Percentiles rank a stretch among this genome's conserved stretches.
phyloP scores from a whole-genome alignment of 1,140 invertebrate genomes.

The Whitmania pigra region DNA sequence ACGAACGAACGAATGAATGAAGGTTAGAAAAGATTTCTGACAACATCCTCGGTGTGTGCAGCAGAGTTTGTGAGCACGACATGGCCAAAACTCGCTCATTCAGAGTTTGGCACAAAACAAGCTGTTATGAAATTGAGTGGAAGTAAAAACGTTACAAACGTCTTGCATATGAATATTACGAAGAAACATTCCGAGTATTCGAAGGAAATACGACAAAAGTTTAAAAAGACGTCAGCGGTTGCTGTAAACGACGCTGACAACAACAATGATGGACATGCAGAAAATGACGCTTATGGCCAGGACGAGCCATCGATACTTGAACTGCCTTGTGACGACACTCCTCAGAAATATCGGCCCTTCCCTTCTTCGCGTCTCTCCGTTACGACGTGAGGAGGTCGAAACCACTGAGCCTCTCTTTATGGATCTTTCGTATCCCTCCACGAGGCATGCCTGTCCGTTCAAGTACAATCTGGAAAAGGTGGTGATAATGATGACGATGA shows the following conservation, averaged over 20 bases:
- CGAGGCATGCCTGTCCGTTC: not conserved
- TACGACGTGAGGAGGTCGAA: not conserved
- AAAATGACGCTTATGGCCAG: conserved; percentile 11
- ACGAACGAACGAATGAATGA: conserved; percentile 1
- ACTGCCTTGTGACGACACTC: conserved; percentile 18
- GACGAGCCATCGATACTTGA: conserved; percentile 21
- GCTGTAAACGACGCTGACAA: conserved; percentile 22
- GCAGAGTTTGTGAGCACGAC: too few species aligned
- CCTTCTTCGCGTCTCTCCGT: not conserved
- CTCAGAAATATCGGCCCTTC: conserved; percentile 19
- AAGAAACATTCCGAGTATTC: too few species aligned
- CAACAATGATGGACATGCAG: conserved; percentile 24
- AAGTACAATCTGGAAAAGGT: not conserved
- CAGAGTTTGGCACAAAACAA: too few species aligned
- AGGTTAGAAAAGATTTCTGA: too few species aligned
- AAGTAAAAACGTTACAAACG: too few species aligned
- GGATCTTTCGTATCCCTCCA: not conserved
- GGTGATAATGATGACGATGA: not conserved
- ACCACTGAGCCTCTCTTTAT: not conserved
- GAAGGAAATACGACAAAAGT: too few species aligned
- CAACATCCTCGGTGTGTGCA: too few species aligned
- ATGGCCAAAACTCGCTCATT: too few species aligned
- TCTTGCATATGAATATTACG: too few species aligned
- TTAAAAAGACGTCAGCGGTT: not conserved
- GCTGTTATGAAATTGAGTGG: too few species aligned